Percentiles rank a stretch among this genome's conserved stretches.
Evolutionary conservation across 2,888 invertebrate species (phyloP).

Genomic region (Hofmannophila pseudospretella): DNA sequence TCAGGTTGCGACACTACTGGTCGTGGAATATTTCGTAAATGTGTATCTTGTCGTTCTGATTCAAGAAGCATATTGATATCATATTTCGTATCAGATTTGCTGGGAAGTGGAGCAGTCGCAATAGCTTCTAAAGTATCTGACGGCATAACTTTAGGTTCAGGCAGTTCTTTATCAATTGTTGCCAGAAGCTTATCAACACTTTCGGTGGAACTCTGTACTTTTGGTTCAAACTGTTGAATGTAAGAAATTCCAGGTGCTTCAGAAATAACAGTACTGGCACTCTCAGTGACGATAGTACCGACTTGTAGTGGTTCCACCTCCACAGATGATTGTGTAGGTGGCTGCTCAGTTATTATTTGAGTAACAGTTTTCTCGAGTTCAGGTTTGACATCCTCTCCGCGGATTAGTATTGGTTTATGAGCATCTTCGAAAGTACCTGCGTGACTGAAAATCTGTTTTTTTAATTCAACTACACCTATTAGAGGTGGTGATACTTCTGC

Average conservation of each 20-base stretch:
- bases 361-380: constrained; percentile 17
- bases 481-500: too few species aligned
- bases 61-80: constrained; percentile 46
- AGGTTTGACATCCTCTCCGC: background rate
- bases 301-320: constrained; percentile 37
- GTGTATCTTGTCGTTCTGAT: constrained; percentile 48
- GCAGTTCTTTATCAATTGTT: constrained; percentile 30
- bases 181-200: constrained; percentile 36
- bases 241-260: constrained; percentile 39
- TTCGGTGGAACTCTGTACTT: constrained; percentile 35
- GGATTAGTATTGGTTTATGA: constrained; percentile 5
- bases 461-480: constrained; percentile 17
- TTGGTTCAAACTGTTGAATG: constrained; percentile 40
- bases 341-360: constrained; percentile 26
- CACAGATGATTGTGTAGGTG: constrained; percentile 31
- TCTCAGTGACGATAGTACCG: constrained; percentile 40
- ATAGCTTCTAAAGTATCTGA: constrained; percentile 27
- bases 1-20: constrained; percentile 1
- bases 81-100: constrained; percentile 26
- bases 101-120: constrained; percentile 12
- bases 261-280: constrained; percentile 25
- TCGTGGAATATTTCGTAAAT: constrained; percentile 27
- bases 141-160: constrained; percentile 47
- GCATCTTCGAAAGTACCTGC: constrained; percentile 21
- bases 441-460: constrained; percentile 23